Base-by-base conservation (phyloP, 2,797 vertebrate genomes). In the Chelon auratus region DNA sequence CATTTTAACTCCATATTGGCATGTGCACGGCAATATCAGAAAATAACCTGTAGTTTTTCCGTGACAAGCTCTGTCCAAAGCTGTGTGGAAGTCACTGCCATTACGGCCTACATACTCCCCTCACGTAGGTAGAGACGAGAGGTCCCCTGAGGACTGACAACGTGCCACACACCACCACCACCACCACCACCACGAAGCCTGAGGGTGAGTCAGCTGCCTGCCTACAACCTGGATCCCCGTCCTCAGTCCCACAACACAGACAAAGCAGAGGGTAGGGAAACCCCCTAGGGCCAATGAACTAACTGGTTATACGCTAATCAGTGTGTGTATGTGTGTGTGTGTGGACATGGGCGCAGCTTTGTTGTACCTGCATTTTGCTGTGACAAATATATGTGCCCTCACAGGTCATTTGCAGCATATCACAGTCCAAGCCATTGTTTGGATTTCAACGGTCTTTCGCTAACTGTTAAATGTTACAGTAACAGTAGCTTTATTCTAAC, bases 171-270 rank as follows among this genome's bases (percentile, higher is more conserved):
- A 91, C 82, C 86, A 90, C 75, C 83, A 79, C 79, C 86, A 72
- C 79, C 86, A 72, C 68, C 87, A 90, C 75, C 83, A 79, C 79
- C 86, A 72, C 67, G 75, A 79, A 89, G 83, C 81, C 82, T 77
- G 72, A 76, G 81, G 81, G 87, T 93, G 91, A 91, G 90, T 93
- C 89, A 92, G 87, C 88, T 86, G 79, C 82, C 84, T 81, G 88
- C 87, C 81, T 89, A 89, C 89, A 91, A 88, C 86, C 89, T 88
- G 83, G 77, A 85, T 88, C 77, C 77, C 78, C 61, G 66, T 86
- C 81, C 82, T 30, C 79, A 78, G 65, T 85, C 84, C 79, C 87
- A 89, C 82, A 79, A 78, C 81, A 82, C 72, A 84, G 72, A 85
- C 82, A 81, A 83, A 77, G 82, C 86, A 89, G 78, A 56, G 58